phyloP scores from a whole-genome alignment of 35 echinoderm and acorn worm genomes.

The Apostichopus parvimensis region DNA sequence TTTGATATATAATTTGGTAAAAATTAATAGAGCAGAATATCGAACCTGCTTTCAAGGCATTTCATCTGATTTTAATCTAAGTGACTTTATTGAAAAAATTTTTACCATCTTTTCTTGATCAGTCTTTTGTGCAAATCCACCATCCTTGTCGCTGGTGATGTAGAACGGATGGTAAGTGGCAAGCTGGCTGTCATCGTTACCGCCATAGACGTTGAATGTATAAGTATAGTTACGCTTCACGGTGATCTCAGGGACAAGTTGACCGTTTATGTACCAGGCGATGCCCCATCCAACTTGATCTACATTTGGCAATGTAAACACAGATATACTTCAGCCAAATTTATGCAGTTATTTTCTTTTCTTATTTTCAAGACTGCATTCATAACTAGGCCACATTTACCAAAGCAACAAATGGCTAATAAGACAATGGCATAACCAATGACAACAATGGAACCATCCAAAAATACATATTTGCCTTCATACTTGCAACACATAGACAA shows the following conservation, averaged over 20 bases:
- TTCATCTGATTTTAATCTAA: no score
- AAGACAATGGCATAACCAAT: no score
- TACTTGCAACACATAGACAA: no score
- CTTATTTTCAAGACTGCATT: no score
- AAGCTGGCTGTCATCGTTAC: neutral
- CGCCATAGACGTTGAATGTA: conserved; percentile 37
- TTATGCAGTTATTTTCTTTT: neutral
- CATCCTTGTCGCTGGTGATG: conserved; percentile 46
- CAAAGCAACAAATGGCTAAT: no score
- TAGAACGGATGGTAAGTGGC: conserved; percentile 57
- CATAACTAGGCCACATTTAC: no score
- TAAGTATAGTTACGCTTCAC: conserved; percentile 34
- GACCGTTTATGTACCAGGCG: conserved; percentile 49
- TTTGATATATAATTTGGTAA: no score
- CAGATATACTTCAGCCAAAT: neutral
- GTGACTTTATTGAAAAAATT: no score
- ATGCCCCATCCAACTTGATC: conserved; percentile 63
- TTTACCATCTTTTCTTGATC: neutral
- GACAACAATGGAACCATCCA: no score
- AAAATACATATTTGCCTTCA: no score
- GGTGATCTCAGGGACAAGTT: conserved; percentile 17
- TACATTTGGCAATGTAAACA: neutral
- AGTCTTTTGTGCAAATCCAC: conserved; percentile 35
- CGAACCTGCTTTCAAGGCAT: no score
- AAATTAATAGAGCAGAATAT: no score